A percentile compares a stretch with the other conserved stretches of the same genome.
These are phyloP conservation scores for Sarcophaga caerulescens DNA, from an alignment of 2,888 invertebrate genomes.

Conservation along the genomic window DNA sequence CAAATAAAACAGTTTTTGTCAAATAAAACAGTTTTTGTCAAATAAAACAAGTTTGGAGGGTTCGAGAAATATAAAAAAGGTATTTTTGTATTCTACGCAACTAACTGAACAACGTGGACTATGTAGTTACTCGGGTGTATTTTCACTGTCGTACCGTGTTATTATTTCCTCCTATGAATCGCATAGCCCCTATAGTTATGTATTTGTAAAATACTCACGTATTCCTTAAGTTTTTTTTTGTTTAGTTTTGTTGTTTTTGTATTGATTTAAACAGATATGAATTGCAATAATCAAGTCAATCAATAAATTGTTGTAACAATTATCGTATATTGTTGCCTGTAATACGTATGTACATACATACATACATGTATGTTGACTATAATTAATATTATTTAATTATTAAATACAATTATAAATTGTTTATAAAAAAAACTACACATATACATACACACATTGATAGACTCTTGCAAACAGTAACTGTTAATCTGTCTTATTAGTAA, in stretches of 20 bases:
- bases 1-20: no score
- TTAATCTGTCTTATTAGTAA: constrained; percentile 27
- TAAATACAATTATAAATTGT: constrained; percentile 58
- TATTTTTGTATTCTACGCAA: no score
- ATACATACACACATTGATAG: constrained; percentile 3
- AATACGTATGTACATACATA: background rate
- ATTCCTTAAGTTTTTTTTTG: background rate
- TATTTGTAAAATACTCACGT: constrained; percentile 9
- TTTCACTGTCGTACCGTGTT: no score
- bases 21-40: no score
- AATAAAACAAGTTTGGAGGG: no score
- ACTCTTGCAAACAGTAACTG: background rate
- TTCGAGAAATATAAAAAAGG: no score
- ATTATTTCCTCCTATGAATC: no score
- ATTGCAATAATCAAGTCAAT: constrained; percentile 31
- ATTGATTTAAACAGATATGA: constrained; percentile 18
- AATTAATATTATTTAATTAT: constrained; percentile 60
- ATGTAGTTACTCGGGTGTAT: no score
- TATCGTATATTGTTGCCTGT: background rate
- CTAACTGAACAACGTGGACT: no score
- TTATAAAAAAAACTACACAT: constrained; percentile 40
- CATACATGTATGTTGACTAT: constrained; percentile 26
- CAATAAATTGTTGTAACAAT: constrained; percentile 35
- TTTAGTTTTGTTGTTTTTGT: background rate
- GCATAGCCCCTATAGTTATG: no score